phyloP scores from a whole-genome alignment of 2,888 invertebrate species.

The Tipula helvola region DNA sequence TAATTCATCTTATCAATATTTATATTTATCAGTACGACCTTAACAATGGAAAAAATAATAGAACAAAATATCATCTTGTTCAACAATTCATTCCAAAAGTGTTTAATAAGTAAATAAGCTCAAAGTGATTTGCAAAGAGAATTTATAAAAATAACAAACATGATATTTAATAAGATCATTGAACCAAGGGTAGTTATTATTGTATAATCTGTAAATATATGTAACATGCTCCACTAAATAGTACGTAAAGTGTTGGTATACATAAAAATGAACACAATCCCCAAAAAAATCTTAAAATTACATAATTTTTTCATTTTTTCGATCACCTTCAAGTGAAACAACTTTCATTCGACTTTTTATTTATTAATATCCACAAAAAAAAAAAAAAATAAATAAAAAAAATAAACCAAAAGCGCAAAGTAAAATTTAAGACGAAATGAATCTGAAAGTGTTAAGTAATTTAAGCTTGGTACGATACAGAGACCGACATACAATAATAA shows the following conservation, averaged over 20 bases:
- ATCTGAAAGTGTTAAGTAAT: neutral
- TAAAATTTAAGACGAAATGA: neutral
- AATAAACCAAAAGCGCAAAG: neutral
- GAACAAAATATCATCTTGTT: neutral
- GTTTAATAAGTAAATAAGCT: too few species aligned
- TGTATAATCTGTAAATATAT: neutral
- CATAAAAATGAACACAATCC: neutral
- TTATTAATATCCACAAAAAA: neutral
- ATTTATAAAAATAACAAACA: too few species aligned
- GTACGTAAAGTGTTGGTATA: neutral
- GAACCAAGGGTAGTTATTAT: neutral
- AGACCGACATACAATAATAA: neutral
- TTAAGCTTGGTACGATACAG: neutral
- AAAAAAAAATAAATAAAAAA: too few species aligned
- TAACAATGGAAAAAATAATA: neutral
- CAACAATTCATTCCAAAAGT: too few species aligned
- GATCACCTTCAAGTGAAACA: slow-evolving; percentile 8
- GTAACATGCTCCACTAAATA: too few species aligned
- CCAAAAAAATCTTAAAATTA: neutral
- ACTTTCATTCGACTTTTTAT: slow-evolving; percentile 6
- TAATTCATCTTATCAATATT: neutral
- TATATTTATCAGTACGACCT: neutral
- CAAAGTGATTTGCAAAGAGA: too few species aligned
- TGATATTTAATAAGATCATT: neutral
- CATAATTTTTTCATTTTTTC: neutral